Evolutionary conservation across 2,113 vertebrate species (phyloP), one percentile per base, ranked within the genome.

Genomic region (Brachyhypopomus gauderio): DNA sequence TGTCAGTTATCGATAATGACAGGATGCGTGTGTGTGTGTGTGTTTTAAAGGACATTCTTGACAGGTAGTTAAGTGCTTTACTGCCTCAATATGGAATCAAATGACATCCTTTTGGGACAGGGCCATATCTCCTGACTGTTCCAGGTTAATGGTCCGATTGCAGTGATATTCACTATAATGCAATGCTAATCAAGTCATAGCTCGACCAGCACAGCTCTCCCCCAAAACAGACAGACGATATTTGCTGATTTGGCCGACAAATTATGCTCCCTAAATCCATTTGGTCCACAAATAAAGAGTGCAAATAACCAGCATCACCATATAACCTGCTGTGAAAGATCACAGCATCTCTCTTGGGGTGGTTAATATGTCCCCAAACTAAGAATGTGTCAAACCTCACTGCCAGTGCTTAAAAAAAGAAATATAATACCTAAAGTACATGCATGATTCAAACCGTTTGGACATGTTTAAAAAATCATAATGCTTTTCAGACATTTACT

Each of bases 291-390:
- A 76, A 48, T 56, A 85, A 72, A 83, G 77, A 84, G 56, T 87
- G 88, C 90, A 89, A 91, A 90, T 92, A 89, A 91, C 90, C 87
- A 90, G 85, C 64, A 83, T 88, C 72, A 55, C 78, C 67, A 69
- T 86, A 78, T 78, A 67, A 14, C 1, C 12, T 69, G 56, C 63
- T 66, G 71, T 85, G 63, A 78, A 52, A 69, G 45, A 80, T 20
- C 3, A 34, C 34, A 16, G 23, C 59, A 12, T 41, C 41, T 55
- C 56, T 25, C 30, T 45, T 4, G 74, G 48, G 74, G 73, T 59
- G 48, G 48, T 56, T 72, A 75, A 75, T 23, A 66, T 48, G 56
- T 70, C 55, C 55, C 55, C 55, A 27, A 52, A 52, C 45, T 52
- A 52, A 52, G 45, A 52, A 14, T 52, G 45, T 52, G 11, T 52